Percentiles rank a stretch among this genome's conserved stretches.
Conservation (phyloP, 2,113 vertebrate species). For the Rynchops niger region DNA sequence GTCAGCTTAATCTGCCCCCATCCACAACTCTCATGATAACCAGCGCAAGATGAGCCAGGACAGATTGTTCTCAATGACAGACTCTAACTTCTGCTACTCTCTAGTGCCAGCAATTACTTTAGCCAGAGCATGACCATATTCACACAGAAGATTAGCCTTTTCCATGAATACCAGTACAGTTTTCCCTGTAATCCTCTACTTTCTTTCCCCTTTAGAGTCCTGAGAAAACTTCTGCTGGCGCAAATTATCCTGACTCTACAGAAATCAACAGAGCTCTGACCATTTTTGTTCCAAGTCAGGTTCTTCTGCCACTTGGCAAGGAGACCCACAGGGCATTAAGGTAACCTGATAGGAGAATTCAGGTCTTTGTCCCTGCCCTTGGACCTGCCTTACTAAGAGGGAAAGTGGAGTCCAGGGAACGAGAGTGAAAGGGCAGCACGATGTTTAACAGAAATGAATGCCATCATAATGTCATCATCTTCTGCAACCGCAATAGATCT, state of each 20-base stretch:
- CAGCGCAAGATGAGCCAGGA: background rate
- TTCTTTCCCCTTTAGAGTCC: constrained; percentile 3
- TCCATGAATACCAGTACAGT: background rate
- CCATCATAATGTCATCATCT: background rate
- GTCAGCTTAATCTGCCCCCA: background rate
- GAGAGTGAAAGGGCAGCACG: rapidly evolving
- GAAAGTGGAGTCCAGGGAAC: background rate
- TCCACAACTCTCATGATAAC: background rate
- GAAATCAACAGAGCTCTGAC: background rate
- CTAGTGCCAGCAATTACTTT: constrained; percentile 3
- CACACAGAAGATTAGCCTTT: constrained; percentile 7
- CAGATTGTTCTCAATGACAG: constrained; percentile 24
- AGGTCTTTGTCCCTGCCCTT: background rate
- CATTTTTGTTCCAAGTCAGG: background rate
- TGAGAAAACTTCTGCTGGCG: background rate
- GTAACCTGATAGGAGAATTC: background rate
- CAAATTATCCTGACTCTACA: background rate
- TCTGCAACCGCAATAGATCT: background rate
- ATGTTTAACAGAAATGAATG: background rate
- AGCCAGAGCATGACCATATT: constrained; percentile 27
- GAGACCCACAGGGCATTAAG: background rate
- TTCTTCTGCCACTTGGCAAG: background rate
- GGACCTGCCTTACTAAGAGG: background rate
- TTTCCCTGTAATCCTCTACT: background rate
- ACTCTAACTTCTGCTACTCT: background rate